Evolutionary conservation across 2,113 vertebrate genomes (phyloP).

Genomic region (Hemichromis elongatus): DNA sequence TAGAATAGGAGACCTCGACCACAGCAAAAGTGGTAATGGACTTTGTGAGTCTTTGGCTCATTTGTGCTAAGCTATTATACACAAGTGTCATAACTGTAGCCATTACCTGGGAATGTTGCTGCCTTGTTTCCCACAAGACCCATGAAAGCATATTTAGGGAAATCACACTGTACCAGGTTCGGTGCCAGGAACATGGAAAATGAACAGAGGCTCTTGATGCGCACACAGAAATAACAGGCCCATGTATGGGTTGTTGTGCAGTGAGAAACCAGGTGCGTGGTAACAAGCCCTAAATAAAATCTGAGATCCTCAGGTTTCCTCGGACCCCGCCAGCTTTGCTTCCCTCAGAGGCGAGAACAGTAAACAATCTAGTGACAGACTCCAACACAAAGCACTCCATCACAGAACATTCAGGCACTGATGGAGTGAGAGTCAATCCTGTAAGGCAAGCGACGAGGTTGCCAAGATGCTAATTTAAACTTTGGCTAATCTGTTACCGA

Average conservation of each 20-base stretch:
- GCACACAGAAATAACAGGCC: conserved; percentile 21
- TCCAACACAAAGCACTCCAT: conserved; percentile 6
- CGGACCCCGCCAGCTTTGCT: neutral
- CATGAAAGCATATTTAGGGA: conserved; percentile 10
- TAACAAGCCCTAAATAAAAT: neutral
- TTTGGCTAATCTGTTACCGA: neutral
- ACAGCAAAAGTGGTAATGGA: neutral
- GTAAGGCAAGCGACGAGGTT: neutral
- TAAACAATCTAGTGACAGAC: conserved; percentile 19
- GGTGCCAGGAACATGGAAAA: conserved; percentile 29
- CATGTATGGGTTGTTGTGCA: conserved; percentile 36
- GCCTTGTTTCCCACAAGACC: neutral
- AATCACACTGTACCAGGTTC: neutral
- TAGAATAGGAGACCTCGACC: neutral
- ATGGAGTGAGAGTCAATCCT: neutral
- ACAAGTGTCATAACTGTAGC: neutral
- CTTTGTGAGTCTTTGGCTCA: neutral
- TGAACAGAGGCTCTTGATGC: conserved; percentile 10
- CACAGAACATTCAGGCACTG: neutral
- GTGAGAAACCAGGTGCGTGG: neutral
- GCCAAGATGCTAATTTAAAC: conserved; percentile 6
- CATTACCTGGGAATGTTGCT: conserved; percentile 13
- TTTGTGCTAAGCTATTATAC: neutral
- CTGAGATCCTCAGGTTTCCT: conserved; percentile 10
- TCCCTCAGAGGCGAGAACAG: neutral